Conservation (phyloP, 2,888 invertebrate genomes). For the Andrena dorsata region DNA sequence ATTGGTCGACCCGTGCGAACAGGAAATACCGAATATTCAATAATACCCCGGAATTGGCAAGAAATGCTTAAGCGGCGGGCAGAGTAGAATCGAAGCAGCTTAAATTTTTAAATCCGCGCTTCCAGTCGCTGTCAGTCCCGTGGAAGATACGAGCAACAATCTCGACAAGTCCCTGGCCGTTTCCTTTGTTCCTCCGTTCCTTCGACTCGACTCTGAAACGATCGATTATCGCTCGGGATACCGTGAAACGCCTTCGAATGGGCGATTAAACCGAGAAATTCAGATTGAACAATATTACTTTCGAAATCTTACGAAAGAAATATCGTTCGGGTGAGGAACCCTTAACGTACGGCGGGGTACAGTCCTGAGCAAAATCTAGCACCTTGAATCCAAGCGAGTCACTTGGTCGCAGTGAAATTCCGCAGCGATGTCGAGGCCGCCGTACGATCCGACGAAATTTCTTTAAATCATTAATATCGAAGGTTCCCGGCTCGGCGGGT, state of each 20-base stretch:
- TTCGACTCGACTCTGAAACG: neutral
- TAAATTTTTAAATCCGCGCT: neutral
- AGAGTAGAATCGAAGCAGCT: neutral
- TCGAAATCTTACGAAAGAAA: conserved; percentile 6
- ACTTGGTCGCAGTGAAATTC: conserved; percentile 47
- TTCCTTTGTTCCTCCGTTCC: neutral
- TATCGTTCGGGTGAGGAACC: neutral
- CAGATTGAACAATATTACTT: neutral
- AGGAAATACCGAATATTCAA: neutral
- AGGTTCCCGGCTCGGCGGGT: neutral
- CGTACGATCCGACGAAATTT: neutral
- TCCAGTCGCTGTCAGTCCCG: neutral
- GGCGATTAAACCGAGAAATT: neutral
- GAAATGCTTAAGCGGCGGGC: neutral
- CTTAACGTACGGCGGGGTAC: conserved; percentile 25
- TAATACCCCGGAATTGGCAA: neutral
- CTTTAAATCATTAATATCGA: conserved; percentile 31
- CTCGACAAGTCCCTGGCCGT: neutral
- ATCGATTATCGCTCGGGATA: neutral
- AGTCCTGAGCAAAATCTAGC: conserved; percentile 46
- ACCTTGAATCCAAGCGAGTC: conserved; percentile 64
- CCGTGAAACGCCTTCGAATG: neutral
- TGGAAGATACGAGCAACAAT: neutral
- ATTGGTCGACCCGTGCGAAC: neutral
- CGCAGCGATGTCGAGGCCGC: neutral